A percentile compares a stretch with the other conserved stretches of the same genome.
These are phyloP conservation scores for Limnephilus rhombicus DNA, from an alignment of 2,888 invertebrate species.

Conservation along the genomic window DNA sequence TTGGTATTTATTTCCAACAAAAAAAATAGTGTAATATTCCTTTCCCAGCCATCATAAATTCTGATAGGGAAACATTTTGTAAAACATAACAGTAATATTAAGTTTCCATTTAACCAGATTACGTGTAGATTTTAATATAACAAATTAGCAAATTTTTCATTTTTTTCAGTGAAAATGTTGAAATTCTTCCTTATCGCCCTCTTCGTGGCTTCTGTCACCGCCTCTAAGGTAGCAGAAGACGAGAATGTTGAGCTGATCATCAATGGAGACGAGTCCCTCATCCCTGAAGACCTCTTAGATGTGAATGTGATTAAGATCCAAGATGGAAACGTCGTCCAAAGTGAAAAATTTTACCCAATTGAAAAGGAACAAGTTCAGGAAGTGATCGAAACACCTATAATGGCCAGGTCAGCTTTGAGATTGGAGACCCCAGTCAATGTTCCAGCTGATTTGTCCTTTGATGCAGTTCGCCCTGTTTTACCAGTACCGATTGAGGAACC, in stretches of 20 bases:
- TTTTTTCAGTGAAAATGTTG: slow-evolving; percentile 36
- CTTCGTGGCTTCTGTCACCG: slow-evolving; percentile 11
- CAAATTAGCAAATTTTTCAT: neutral
- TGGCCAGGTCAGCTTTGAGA: neutral
- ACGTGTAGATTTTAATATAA: no score
- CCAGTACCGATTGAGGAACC: neutral
- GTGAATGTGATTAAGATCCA: slow-evolving; percentile 50
- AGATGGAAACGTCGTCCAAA: slow-evolving; percentile 29
- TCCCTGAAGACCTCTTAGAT: slow-evolving; percentile 38
- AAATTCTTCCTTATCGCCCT: slow-evolving; percentile 39
- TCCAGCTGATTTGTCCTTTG: slow-evolving; percentile 8
- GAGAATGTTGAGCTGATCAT: slow-evolving; percentile 48
- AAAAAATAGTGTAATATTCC: neutral
- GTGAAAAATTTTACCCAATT: slow-evolving; percentile 44
- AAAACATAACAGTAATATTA: no score
- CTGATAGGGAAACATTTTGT: neutral
- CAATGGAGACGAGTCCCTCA: slow-evolving; percentile 51
- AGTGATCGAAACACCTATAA: neutral
- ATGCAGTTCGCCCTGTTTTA: neutral
- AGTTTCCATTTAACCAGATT: no score
- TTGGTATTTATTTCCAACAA: no score
- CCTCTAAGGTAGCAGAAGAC: slow-evolving; percentile 6
- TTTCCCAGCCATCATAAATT: neutral
- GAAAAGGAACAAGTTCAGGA: neutral
- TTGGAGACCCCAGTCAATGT: neutral